Evolutionary conservation across 2,797 vertebrate genomes (phyloP).

Genomic region (Leptatherina wallacei): DNA sequence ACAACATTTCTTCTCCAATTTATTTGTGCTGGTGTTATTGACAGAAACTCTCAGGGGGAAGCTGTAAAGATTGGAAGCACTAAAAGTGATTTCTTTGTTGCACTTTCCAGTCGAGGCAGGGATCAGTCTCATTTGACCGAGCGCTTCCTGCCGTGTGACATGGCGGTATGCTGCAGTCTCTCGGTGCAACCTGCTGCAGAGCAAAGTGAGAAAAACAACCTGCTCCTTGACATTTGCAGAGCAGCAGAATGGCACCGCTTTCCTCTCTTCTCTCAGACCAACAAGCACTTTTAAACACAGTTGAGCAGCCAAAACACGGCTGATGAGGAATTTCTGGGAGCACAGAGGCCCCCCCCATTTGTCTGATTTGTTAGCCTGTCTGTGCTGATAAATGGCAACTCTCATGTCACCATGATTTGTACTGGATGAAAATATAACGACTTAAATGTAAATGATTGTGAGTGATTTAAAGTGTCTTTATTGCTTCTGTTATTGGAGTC

Average conservation of each 20-base stretch:
- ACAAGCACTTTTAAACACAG: conserved; percentile 17
- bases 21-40: neutral
- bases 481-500: neutral
- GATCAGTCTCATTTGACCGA: conserved; percentile 4
- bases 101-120: neutral
- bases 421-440: neutral
- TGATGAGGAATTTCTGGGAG: conserved; percentile 50
- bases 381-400: neutral
- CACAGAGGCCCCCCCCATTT: conserved; percentile 48
- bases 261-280: conserved; percentile 18
- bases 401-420: neutral
- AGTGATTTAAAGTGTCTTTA: neutral
- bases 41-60: neutral
- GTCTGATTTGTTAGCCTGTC: conserved; percentile 14
- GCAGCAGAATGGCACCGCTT: neutral
- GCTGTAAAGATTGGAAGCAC: neutral
- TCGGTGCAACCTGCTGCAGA: too few species aligned
- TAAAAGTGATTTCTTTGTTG: neutral
- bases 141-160: conserved; percentile 39
- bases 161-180: conserved; percentile 8
- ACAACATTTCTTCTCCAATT: neutral
- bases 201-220: conserved; percentile 39
- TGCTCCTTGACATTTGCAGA: conserved; percentile 7
- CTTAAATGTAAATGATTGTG: neutral
- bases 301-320: conserved; percentile 50